Conservation (phyloP, 2,888 invertebrate species). For the Thymelicus sylvestris region DNA sequence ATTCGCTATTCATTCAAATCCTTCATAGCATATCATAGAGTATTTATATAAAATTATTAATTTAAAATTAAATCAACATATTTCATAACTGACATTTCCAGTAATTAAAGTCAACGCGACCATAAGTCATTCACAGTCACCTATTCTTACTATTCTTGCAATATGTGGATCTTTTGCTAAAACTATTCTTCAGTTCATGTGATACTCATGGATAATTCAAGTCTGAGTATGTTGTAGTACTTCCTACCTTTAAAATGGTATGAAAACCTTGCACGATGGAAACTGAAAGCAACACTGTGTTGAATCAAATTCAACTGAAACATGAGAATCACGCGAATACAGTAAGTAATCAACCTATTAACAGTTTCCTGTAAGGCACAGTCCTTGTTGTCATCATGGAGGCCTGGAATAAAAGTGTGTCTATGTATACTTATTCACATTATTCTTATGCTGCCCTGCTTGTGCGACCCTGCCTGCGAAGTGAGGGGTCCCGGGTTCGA, state of each 20-base stretch:
- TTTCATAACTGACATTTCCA: background rate
- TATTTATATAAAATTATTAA: background rate
- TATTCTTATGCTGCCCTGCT: too few relatives aligned
- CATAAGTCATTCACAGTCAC: slow-evolving; percentile 10
- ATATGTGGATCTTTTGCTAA: slow-evolving; percentile 20
- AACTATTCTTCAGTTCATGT: slow-evolving; percentile 43
- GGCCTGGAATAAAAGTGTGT: too few relatives aligned
- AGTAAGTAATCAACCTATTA: slow-evolving; percentile 48
- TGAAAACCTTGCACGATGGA: slow-evolving; percentile 56
- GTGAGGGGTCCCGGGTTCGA: too few relatives aligned
- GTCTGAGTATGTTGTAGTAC: background rate
- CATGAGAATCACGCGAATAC: slow-evolving; percentile 59
- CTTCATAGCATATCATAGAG: background rate
- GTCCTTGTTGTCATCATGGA: too few relatives aligned
- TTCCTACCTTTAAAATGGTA: slow-evolving; percentile 5
- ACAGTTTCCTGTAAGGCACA: background rate
- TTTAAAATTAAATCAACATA: background rate
- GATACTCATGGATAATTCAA: slow-evolving; percentile 48
- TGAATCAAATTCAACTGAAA: slow-evolving; percentile 62
- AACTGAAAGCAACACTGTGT: slow-evolving; percentile 59
- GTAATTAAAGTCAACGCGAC: slow-evolving; percentile 1
- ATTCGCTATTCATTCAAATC: background rate
- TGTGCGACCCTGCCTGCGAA: too few relatives aligned
- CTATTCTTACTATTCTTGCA: slow-evolving; percentile 8
- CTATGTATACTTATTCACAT: too few relatives aligned